Evolutionary conservation across 1,140 invertebrate species (phyloP), one percentile per base, ranked within the genome.

Genomic region (Eupristina koningsbergeri): DNA sequence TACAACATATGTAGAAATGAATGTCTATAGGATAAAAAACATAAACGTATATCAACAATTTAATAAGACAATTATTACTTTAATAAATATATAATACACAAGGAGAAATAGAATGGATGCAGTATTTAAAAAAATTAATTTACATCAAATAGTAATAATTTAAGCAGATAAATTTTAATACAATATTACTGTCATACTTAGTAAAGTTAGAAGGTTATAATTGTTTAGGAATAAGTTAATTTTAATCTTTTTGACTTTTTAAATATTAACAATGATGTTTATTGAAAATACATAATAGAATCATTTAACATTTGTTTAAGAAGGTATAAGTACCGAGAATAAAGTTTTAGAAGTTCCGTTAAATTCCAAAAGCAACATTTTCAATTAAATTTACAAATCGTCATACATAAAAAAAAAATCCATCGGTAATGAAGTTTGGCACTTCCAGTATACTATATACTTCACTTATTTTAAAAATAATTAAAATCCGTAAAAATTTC

Each of bases 401-500:
- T 71, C 39, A 71, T 71, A 71, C n/a, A 71, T 41, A 41, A 71
- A 36, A 71, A 39, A 11, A 41, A 71, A 36, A 41, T 71, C 39
- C 26, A 41, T 19, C 36, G 67, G 36, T 71, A 36, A 71, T 11
- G 8, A 71, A 71, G 67, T 71, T 71, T 71, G 67, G 67, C 67
- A 71, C 67, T 41, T 71, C 67, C 41, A 71, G 67, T 36, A 19
- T 71, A 71, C 39, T 36, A 71, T 41, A 71, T 41, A 71, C 67
- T 71, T 71, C 31, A 71, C 67, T 71, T 71, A 71, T 41, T 71
- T 71, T 41, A 71, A 36, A 71, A 71, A 71, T 41, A 71, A 71
- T 71, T 71, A 71, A 71, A 71, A 71, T 71, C 67, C n/a, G 67
- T 71, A 71, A n/a, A 69, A 71, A 67, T 67, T 71, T 71, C 41